Percentiles rank a stretch among this genome's conserved stretches.
These are phyloP conservation scores for Mesitornis unicolor DNA, from an alignment of 2,113 vertebrate species.

Conservation along the genomic window DNA sequence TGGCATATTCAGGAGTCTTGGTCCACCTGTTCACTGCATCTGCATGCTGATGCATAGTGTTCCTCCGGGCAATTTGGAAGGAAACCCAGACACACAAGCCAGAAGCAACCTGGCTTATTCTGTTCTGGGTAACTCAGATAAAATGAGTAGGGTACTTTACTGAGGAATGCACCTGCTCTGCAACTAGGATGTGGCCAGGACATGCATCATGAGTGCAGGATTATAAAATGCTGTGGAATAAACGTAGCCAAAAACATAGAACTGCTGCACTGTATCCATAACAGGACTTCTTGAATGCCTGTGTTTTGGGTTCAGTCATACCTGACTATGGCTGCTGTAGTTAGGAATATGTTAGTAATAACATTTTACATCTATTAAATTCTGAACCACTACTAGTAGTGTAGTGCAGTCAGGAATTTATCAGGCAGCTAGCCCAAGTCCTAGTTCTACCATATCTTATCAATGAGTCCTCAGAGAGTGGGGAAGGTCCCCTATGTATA, in stretches of 20 bases:
- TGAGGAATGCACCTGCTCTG: not conserved
- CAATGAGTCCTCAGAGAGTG: not conserved
- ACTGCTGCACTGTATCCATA: not conserved
- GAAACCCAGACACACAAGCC: not conserved
- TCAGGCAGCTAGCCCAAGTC: not conserved
- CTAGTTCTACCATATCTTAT: not conserved
- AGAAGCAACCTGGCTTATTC: not conserved
- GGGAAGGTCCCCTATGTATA: not conserved
- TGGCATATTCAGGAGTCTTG: not conserved
- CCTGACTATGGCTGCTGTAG: not conserved
- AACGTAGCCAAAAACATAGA: not conserved
- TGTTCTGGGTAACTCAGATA: not conserved
- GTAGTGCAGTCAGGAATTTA: not conserved
- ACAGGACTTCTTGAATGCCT: not conserved
- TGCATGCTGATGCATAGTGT: not conserved
- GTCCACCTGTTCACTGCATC: not conserved
- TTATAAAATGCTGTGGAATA: not conserved
- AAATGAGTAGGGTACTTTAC: not conserved
- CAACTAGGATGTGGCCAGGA: not conserved
- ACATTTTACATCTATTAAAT: not conserved
- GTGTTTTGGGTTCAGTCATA: accelerated
- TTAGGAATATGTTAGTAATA: not conserved
- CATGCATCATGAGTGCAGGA: not conserved
- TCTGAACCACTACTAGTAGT: not conserved
- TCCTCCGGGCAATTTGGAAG: not conserved